Conservation (phyloP, 2,888 invertebrate species). For the Meghimatium bilineatum region DNA sequence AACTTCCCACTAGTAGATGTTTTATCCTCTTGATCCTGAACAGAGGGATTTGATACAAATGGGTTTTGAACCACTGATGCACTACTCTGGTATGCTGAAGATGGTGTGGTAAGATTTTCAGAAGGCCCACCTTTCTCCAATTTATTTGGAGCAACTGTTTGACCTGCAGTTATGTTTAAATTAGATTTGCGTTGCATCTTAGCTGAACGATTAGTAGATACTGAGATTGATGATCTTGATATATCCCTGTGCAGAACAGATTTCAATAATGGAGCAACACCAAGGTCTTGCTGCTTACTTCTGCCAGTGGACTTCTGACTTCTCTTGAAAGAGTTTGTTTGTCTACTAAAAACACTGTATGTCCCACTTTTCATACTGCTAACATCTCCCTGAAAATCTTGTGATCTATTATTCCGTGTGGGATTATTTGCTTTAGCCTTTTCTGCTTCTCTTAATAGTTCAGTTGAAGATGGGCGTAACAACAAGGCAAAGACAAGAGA, state of each 20-base stretch:
- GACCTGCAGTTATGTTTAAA: not conserved
- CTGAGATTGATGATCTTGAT: conserved; percentile 36
- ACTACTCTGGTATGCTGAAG: not conserved
- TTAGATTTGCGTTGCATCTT: conserved; percentile 4
- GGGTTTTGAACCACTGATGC: not conserved
- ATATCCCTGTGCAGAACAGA: conserved; percentile 36
- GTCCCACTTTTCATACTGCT: conserved; percentile 42
- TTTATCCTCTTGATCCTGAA: not conserved
- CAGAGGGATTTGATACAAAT: not conserved
- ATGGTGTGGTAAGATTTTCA: not conserved
- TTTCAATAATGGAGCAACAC: conserved; percentile 34
- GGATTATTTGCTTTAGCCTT: not conserved
- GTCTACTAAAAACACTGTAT: conserved; percentile 34
- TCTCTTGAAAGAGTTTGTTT: not conserved
- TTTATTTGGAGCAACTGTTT: conserved; percentile 1
- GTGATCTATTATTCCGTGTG: not conserved
- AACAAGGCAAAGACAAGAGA: conserved; percentile 35
- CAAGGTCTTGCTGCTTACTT: not conserved
- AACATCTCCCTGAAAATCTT: conserved; percentile 24
- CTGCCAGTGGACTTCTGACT: conserved; percentile 13
- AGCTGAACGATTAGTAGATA: conserved; percentile 19
- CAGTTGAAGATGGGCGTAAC: conserved; percentile 39
- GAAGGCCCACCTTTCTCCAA: not conserved
- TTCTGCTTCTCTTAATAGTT: conserved; percentile 28
- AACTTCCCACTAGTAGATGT: not conserved